phyloP scores from a whole-genome alignment of 2,113 vertebrate genomes.

The Rhegmatorhina hoffmannsi region DNA sequence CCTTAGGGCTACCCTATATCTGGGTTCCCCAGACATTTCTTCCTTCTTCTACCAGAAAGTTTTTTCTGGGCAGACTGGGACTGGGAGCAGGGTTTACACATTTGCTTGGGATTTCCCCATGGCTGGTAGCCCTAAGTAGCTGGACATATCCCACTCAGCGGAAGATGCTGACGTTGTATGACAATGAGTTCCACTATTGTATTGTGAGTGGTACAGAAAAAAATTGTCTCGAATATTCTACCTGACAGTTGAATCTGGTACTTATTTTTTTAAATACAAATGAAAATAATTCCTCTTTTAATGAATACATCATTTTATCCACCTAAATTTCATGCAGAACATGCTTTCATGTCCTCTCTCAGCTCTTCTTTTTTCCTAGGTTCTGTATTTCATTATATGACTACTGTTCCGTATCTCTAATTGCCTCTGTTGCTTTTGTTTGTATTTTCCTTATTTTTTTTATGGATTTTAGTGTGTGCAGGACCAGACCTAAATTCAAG shows the following conservation, averaged over 20 bases:
- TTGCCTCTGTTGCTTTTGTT: neutral
- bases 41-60: neutral
- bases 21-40: neutral
- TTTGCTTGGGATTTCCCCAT: neutral
- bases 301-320: accelerated
- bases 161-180: neutral
- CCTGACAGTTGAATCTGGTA: neutral
- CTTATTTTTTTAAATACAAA: neutral
- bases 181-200: neutral
- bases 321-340: neutral
- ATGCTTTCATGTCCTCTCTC: neutral
- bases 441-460: neutral
- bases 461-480: neutral
- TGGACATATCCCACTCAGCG: neutral
- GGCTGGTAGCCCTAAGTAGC: neutral
- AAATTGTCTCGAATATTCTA: neutral
- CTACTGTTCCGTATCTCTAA: neutral
- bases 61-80: neutral
- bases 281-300: neutral
- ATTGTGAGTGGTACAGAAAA: neutral
- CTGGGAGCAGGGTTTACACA: neutral
- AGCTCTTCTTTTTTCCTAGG: neutral
- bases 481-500: neutral
- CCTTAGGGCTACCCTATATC: neutral
- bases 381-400: neutral